phyloP scores from a whole-genome alignment of 2,797 vertebrate species.

The Otolemur crassicaudatus region DNA sequence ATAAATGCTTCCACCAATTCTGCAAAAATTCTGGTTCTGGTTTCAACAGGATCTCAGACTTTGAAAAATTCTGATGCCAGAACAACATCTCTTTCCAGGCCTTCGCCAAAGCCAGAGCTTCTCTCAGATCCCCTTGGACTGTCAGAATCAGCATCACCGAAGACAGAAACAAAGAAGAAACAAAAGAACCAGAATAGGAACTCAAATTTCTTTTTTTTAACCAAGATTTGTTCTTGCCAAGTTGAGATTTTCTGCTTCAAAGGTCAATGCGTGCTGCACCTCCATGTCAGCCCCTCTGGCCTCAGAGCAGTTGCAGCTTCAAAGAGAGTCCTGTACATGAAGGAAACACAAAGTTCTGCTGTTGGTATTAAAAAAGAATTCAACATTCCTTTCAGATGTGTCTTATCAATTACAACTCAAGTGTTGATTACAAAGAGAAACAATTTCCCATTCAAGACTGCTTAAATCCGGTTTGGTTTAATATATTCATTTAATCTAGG shows the following conservation, averaged over 20 bases:
- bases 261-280: not conserved
- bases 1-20: not conserved
- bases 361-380: not conserved
- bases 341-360: conserved; percentile 49
- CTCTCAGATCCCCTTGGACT: not conserved
- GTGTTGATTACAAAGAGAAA: conserved; percentile 74
- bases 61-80: not conserved
- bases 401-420: conserved; percentile 71
- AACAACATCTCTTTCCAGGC: not conserved
- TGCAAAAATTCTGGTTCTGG: not conserved
- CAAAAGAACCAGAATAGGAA: not conserved
- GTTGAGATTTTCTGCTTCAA: not conserved
- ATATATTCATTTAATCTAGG: conserved; percentile 67
- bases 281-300: not conserved
- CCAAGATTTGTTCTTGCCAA: not conserved
- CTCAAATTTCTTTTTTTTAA: not conserved
- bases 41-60: not conserved
- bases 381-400: conserved; percentile 66
- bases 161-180: not conserved
- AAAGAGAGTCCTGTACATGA: conserved; percentile 27
- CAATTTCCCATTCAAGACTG: conserved; percentile 73
- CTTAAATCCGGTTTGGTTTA: conserved; percentile 61
- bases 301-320: not conserved
- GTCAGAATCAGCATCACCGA: not conserved
- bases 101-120: not conserved